phyloP scores from a whole-genome alignment of 2,888 invertebrate species.

The Nudaria mundana region DNA sequence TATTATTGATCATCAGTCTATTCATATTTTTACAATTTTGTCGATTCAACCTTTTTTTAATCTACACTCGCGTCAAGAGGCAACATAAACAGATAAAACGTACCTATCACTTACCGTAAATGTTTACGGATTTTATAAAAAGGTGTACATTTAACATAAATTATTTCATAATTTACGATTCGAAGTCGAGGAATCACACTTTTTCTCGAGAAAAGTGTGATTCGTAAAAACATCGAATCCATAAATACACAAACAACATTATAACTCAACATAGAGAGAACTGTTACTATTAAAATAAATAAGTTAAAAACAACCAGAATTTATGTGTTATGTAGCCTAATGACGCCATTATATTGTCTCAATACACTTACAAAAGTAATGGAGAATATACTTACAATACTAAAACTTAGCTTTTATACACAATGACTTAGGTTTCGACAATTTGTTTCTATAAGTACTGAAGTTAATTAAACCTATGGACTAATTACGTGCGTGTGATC shows the following conservation, averaged over 20 bases:
- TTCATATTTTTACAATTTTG: conserved; percentile 80
- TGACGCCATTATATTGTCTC: conserved; percentile 67
- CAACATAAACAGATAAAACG: conserved; percentile 69
- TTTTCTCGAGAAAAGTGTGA: conserved; percentile 30
- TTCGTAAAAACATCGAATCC: conserved; percentile 36
- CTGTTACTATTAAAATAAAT: conserved; percentile 68
- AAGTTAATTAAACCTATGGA: conserved; percentile 68
- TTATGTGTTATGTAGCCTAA: conserved; percentile 72
- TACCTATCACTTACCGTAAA: conserved; percentile 55
- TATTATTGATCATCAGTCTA: conserved; percentile 81
- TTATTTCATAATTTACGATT: conserved; percentile 53
- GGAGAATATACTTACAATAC: conserved; percentile 75
- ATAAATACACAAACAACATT: conserved; percentile 31
- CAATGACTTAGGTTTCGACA: conserved; percentile 82
- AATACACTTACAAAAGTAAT: conserved; percentile 73
- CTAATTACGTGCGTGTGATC: conserved; percentile 73
- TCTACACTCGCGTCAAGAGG: conserved; percentile 66
- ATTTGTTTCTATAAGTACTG: conserved; percentile 80
- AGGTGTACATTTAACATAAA: conserved; percentile 67
- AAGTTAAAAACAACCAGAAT: conserved; percentile 68
- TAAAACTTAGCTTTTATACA: conserved; percentile 79
- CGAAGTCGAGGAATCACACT: conserved; percentile 38
- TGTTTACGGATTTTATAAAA: conserved; percentile 64
- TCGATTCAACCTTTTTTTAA: conserved; percentile 71
- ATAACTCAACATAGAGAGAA: too few relatives aligned